Evolutionary conservation across 1,140 invertebrate species (phyloP).

Genomic region (Heliconius melpomene): DNA sequence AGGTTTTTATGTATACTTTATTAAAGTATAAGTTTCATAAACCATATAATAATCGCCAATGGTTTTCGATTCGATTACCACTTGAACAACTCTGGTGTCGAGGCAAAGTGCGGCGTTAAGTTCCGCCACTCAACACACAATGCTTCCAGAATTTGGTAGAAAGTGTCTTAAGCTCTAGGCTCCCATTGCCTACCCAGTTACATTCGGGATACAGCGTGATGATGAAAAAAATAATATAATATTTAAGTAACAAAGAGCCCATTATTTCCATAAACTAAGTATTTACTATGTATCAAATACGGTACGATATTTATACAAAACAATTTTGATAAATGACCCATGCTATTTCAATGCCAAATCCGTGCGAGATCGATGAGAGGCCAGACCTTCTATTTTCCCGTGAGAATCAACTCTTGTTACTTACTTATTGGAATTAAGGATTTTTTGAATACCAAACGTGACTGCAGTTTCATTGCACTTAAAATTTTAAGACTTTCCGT

Average conservation of each 20-base stretch:
- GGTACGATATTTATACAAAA: conserved; percentile 7
- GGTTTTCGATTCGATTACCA: no score
- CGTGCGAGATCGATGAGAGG: conserved; percentile 28
- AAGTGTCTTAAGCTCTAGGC: no score
- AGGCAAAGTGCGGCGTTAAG: no score
- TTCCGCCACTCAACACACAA: no score
- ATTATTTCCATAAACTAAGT: not conserved
- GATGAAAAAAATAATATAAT: not conserved
- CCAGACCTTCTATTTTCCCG: conserved; percentile 43
- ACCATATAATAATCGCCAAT: no score
- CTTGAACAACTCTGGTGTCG: no score
- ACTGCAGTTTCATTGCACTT: not conserved
- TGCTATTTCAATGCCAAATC: conserved; percentile 38
- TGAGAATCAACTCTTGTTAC: conserved; percentile 43
- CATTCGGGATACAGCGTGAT: no score
- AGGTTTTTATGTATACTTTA: not conserved
- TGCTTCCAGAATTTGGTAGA: no score
- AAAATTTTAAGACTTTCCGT: not conserved
- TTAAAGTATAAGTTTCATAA: no score
- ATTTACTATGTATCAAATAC: not conserved
- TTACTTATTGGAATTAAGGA: conserved; percentile 31
- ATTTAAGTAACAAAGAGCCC: not conserved
- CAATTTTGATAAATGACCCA: conserved; percentile 38
- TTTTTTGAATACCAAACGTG: conserved; percentile 2
- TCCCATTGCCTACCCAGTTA: no score